Evolutionary conservation across 2,888 invertebrate species (phyloP), one percentile per base, ranked within the genome.

Genomic region (Sminthurinus aureus): DNA sequence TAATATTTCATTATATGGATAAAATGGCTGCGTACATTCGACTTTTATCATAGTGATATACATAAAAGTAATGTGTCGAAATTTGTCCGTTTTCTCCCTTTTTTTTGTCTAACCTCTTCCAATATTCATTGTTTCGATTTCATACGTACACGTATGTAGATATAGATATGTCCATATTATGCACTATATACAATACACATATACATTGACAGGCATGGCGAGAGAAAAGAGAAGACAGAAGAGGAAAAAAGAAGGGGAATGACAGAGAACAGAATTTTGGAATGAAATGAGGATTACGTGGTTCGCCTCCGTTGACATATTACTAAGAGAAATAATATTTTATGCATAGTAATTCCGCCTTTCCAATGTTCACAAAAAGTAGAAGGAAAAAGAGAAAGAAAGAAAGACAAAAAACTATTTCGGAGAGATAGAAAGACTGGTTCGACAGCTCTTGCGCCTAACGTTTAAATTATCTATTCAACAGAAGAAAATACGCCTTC

Each of bases 291-390:
- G n/a, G 15, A 67, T 67, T 67, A 67, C 67, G 22, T 26, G 24
- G 24, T 71, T 71, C 24, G 24, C 26, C 18, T 58, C 18, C 58
- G 58, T 58, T 58, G 69, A 69, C 22, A 69, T 20, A 69, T 24
- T 69, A 69, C 69, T 22, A 22, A 22, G 8, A 71, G 22, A 71
- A 86, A 20, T 24, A 71, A 58, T 58, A 58, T 58, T 58, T 88
- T 87, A 88, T 88, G 85, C 87, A 88, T 69, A 75, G 74, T 69
- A 82, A 82, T 76, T 80, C 87, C 84, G 86, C 88, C 88, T 85
- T 87, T 86, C 83, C 85, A 85, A 84, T 88, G 88, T 88, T 86
- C 80, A 84, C 79, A 84, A 86, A 86, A 83, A 78, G 64, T 79
- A 79, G 67, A 69, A 83, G 74, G 83, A 86, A 86, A 83, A 79